Evolutionary conservation across 2,113 vertebrate species (phyloP).

Genomic region (Pampusana beccarii): DNA sequence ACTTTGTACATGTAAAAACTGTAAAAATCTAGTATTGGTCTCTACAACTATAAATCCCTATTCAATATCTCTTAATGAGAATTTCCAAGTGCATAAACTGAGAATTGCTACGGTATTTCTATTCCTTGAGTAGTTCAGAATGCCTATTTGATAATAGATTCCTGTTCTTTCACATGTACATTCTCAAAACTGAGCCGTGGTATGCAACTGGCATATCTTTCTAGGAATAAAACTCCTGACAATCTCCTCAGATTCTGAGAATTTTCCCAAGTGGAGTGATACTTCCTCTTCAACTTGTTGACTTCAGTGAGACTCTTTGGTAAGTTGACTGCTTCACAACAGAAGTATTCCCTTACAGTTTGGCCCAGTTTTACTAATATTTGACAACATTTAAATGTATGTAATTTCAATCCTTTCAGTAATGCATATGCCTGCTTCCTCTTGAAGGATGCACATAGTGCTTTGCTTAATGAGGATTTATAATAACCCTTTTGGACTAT

Average conservation of each 20-base stretch:
- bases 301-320: not conserved
- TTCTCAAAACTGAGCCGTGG: not conserved
- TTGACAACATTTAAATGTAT: not conserved
- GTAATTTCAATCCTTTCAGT: not conserved
- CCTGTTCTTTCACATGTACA: not conserved
- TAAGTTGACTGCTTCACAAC: not conserved
- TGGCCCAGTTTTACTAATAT: not conserved
- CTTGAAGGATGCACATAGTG: not conserved
- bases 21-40: not conserved
- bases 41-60: not conserved
- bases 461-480: not conserved
- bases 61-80: not conserved
- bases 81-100: not conserved
- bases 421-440: not conserved
- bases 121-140: not conserved
- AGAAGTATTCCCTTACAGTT: not conserved
- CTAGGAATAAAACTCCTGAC: not conserved
- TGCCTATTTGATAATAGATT: not conserved
- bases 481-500: not conserved
- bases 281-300: not conserved
- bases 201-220: not conserved
- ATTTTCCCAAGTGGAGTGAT: not conserved
- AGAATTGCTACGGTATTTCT: not conserved
- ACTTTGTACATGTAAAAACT: not conserved
- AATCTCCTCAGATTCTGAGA: not conserved